Base-by-base conservation (phyloP, 2,888 invertebrate species). In the Caenorhabditis drosophilae region DNA sequence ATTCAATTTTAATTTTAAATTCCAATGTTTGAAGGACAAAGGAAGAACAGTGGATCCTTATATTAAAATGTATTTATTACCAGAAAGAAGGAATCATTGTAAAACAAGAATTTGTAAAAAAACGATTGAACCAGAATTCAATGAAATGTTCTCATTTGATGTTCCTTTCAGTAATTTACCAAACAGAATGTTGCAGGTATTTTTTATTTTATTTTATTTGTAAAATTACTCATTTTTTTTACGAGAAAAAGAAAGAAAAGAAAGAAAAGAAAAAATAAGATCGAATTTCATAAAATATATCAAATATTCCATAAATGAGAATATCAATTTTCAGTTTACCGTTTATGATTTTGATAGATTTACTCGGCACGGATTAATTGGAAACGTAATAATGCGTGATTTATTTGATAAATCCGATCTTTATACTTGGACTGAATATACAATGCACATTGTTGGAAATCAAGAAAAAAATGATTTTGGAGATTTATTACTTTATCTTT, bases 341-440 rank as follows among this genome's bases (percentile, higher is more conserved):
- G 90, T 92, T 7, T 92, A 91, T 84, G 92, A 92, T 85, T 92
- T 92, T 85, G 92, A 92, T 84, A 88, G 92, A 49, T 92, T 92
- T 87, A 91, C 91, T 26, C 87, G 92, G 1, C 92, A 92, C 82
- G 92, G 92, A 83, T 87, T 92, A 63, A 92, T 92, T 73, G 74
- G 92, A 0, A 90, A 92, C 84, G 91, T 92, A 38, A 89, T 91
- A 4, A 87, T 92, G 66, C 89, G 90, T 77, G 91, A 91, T 16
- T 87, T 92, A 9, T 86, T 90, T 71, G 91, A 91, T 76, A 89
- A 89, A 26, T 89, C 90, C 23, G 91, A 91, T 80, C 86, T 91
- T 47, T 88, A 89, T 26, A 89, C 90, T 78, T 92, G 92, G 86
- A 90, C 91, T 46, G 90, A 90, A 83, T 91, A 91, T 80, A 90